Base-by-base conservation (phyloP, 2,888 invertebrate species). In the Pomacea canaliculata region DNA sequence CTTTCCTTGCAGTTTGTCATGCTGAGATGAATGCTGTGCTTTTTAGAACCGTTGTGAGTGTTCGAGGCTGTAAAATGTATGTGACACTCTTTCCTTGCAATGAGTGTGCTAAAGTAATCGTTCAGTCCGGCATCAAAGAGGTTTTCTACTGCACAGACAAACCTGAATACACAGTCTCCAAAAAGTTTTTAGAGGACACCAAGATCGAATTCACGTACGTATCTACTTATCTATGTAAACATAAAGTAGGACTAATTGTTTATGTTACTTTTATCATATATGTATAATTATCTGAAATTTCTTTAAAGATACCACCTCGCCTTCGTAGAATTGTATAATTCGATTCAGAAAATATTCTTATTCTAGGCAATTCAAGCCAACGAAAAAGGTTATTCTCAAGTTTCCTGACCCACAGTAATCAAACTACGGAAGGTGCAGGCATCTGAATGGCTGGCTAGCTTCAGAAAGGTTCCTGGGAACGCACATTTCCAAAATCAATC, bases 11-110 rank as follows among this genome's bases (percentile, higher is more conserved):
- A 96, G 99, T 99, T 0, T 98, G 98, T 82, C 99, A 99, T 92
- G 99, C 99, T 7, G 99, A 99, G 92, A 93, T 98, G 92, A 99
- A 99, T 92, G 99, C 99, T 0, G 95, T 99, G 82, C 88, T 98
- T n/a, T 99, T 98, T 90, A 96, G 95, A 90, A 97, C 96, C 89
- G 93, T 93, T 0, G 92, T 94, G 0, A 94, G 95, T 91, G 92
- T 97, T 0, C 94, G 93, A 83, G 93, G 94, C 81, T 96, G 97
- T 87, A 93, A 93, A 0, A 94, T 99, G 0, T 99, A 97, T 89
- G 96, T 97, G 0, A 95, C 94, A 0, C 91, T 97, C 27, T 99
- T 98, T 90, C 99, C 99, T 0, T 99, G 99, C 91, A 98, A 98
- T 89, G 98, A 98, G 91, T 99, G 99, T 92, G 96, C 98, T 0